Base-by-base conservation (phyloP, 1,140 invertebrate genomes). In the Drosophila cardini region DNA sequence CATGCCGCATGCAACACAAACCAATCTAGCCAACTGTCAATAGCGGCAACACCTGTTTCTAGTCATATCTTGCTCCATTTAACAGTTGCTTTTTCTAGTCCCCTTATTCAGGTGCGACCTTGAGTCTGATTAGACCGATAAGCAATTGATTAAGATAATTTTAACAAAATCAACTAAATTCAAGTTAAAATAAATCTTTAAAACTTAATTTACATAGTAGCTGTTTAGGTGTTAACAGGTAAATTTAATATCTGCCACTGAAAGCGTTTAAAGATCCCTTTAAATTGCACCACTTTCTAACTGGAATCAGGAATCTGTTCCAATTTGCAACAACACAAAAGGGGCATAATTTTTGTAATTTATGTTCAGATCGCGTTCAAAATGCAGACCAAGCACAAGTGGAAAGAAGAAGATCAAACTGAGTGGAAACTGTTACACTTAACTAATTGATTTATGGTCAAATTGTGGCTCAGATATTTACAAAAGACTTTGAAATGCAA, bases 391-490 rank as follows among this genome's bases (percentile, higher is more conserved):
- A 42, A 57, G 13, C 42, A 61, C 38, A 8, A 38, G 30, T 11
- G 21, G 18, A 34, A 32, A 42, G 53, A 36, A 57, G 69, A 56
- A 38, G 46, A 30, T 21, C 46, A 50, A 50, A 4, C 46, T 21
- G 30, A 67, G 26, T n/a, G 32, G 36, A 63, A 84, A 80, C 82
- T 81, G 74, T 85, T 85, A 76, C 58, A 72, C 71, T 72, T 72
- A 43, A 61, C 72, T 87, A 86, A 86, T 86, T 86, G 83, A 86
- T 86, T 86, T 87, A 86, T 87, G 78, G 26, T 26, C 57, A 71
- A 69, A 53, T 62, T 38, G 78, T 36, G 52, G 42, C 65, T 69
- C 16, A 86, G 70, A 67, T 75, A 77, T 71, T 77, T 68, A 68
- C 65, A 67, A 68, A 70, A 43, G 52, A 45, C 58, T 42, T 63